Conservation (phyloP, 2,888 invertebrate genomes). For the Pollenia angustigena region DNA sequence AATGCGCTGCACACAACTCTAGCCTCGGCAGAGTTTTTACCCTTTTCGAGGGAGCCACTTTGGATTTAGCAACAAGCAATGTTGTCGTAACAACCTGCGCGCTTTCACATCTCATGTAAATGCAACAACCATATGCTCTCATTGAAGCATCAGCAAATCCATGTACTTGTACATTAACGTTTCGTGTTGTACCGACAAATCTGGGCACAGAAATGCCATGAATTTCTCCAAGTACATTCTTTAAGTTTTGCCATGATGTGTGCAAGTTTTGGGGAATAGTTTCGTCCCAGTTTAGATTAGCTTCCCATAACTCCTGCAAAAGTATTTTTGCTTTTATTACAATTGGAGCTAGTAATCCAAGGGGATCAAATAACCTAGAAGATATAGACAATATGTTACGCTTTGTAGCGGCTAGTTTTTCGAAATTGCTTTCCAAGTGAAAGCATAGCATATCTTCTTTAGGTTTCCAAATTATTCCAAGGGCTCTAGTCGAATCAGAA, state of each 20-base stretch:
- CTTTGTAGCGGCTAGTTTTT: neutral
- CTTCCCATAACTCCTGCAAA: too few species aligned
- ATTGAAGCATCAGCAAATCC: constrained; percentile 42
- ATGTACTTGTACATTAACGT: constrained; percentile 19
- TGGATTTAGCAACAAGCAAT: too few species aligned
- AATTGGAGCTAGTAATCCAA: neutral
- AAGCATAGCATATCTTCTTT: constrained; percentile 1
- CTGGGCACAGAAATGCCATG: too few species aligned
- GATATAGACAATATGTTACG: constrained; percentile 30
- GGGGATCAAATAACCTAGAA: constrained; percentile 32
- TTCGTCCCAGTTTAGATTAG: too few species aligned
- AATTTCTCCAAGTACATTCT: too few species aligned
- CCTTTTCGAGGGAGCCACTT: too few species aligned
- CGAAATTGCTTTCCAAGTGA: constrained; percentile 18
- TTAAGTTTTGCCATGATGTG: too few species aligned
- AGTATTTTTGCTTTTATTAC: neutral
- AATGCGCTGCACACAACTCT: too few species aligned
- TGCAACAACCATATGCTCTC: constrained; percentile 40
- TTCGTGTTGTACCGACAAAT: too few species aligned
- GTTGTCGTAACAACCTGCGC: neutral
- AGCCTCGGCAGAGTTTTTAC: too few species aligned
- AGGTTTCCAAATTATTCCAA: constrained; percentile 11
- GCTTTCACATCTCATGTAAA: constrained; percentile 26
- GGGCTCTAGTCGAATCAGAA: neutral
- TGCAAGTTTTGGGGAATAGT: too few species aligned